Conservation (phyloP, 2,113 vertebrate genomes). For the Seriola quinqueradiata region DNA sequence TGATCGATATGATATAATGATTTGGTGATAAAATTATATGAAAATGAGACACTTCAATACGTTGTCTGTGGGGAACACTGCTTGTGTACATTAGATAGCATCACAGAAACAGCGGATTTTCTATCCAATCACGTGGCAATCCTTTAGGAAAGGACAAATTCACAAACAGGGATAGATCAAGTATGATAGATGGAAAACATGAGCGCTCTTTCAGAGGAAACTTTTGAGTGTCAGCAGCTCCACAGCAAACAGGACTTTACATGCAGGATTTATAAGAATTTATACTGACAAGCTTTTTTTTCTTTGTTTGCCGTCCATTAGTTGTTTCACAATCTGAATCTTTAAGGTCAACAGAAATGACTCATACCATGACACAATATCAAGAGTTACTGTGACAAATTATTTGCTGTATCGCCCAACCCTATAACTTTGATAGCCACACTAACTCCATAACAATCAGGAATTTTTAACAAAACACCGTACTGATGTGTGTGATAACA, state of each 20-base stretch:
- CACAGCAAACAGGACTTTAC: neutral
- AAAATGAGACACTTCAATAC: neutral
- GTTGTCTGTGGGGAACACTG: neutral
- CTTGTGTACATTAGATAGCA: too few relatives aligned
- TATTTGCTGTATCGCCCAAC: neutral
- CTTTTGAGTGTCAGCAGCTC: neutral
- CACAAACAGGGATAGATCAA: neutral
- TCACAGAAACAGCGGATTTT: neutral
- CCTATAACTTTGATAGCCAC: neutral
- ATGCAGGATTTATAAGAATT: neutral
- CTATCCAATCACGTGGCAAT: neutral
- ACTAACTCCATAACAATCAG: neutral
- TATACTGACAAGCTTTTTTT: neutral
- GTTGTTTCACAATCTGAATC: neutral
- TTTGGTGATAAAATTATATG: neutral
- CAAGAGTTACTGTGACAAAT: neutral
- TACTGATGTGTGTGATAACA: neutral
- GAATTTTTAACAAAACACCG: neutral
- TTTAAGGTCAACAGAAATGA: neutral
- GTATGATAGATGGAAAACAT: neutral
- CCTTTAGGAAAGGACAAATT: neutral
- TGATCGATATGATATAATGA: too few relatives aligned
- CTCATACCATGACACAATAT: neutral
- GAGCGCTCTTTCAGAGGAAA: neutral
- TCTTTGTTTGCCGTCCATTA: neutral